Percentiles rank a stretch among this genome's conserved stretches.
These are phyloP conservation scores for Epinotia demarniana DNA, from an alignment of 2,888 invertebrate genomes.

Conservation along the genomic window DNA sequence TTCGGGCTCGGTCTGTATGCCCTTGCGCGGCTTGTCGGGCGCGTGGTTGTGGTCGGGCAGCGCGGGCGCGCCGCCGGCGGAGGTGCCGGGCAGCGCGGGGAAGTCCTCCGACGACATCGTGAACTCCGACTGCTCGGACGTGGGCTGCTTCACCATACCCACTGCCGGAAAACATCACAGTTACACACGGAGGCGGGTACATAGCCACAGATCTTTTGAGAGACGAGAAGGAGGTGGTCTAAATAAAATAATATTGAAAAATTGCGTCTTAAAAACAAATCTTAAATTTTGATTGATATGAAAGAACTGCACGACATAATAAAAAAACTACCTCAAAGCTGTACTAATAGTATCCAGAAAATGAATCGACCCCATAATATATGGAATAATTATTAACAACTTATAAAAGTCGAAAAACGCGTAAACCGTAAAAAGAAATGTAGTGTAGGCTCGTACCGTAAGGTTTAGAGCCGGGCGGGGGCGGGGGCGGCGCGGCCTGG, in stretches of 20 bases:
- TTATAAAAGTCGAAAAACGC: conserved; percentile 62
- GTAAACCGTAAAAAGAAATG: no score
- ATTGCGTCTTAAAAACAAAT: no score
- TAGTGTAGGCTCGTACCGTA: no score
- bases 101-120: conserved; percentile 99
- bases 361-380: not conserved
- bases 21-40: conserved; percentile 87
- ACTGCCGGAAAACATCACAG: conserved; percentile 78
- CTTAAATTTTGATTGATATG: not conserved
- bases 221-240: no score
- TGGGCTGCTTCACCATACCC: conserved; percentile 98
- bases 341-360: not conserved
- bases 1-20: conserved; percentile 98
- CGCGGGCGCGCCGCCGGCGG: conserved; percentile 83
- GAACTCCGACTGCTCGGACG: conserved; percentile 96
- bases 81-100: conserved; percentile 98
- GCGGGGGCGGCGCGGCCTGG: no score
- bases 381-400: not conserved
- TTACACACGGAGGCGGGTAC: not conserved
- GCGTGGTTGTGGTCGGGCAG: conserved; percentile 64
- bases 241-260: no score
- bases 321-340: not conserved
- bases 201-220: no score
- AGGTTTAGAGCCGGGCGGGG: no score
- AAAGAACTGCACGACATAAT: not conserved